Evolutionary conservation across 2,888 invertebrate genomes (phyloP).

Genomic region (Xylota sylvarum): DNA sequence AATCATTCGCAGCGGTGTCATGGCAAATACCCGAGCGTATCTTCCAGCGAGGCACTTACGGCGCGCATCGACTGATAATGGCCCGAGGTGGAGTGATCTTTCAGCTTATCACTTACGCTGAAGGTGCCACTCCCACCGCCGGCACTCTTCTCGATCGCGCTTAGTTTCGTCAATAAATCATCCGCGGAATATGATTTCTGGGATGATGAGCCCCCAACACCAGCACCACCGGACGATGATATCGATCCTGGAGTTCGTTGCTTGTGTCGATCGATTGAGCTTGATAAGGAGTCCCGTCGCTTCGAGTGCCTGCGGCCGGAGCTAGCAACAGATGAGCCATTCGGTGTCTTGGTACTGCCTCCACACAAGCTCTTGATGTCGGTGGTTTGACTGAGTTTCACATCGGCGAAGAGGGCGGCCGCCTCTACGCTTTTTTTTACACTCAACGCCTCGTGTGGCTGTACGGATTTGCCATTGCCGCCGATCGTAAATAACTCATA

Average conservation of each 20-base stretch:
- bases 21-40: conserved; percentile 85
- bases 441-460: conserved; percentile 90
- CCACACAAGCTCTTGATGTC: conserved; percentile 86
- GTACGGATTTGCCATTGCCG: conserved; percentile 86
- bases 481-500: conserved; percentile 89
- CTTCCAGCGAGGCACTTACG: conserved; percentile 85
- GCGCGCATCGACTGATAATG: conserved; percentile 84
- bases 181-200: conserved; percentile 83
- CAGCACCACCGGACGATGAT: conserved; percentile 70
- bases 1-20: conserved; percentile 70
- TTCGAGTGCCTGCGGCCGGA: conserved; percentile 77
- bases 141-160: conserved; percentile 81
- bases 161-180: conserved; percentile 82
- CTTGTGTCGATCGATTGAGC: conserved; percentile 80
- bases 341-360: conserved; percentile 40
- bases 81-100: conserved; percentile 77
- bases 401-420: conserved; percentile 93
- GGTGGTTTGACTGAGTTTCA: conserved; percentile 89
- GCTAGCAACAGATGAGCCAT: conserved; percentile 53
- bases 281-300: conserved; percentile 80
- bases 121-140: conserved; percentile 76
- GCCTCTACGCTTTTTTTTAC: conserved; percentile 96
- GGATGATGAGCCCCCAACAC: conserved; percentile 68
- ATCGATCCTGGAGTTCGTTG: conserved; percentile 74
- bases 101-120: conserved; percentile 72